Percentiles rank a stretch among this genome's conserved stretches.
These are phyloP conservation scores for Alouatta palliata DNA, from an alignment of 2,113 vertebrate genomes.

Conservation along the genomic window DNA sequence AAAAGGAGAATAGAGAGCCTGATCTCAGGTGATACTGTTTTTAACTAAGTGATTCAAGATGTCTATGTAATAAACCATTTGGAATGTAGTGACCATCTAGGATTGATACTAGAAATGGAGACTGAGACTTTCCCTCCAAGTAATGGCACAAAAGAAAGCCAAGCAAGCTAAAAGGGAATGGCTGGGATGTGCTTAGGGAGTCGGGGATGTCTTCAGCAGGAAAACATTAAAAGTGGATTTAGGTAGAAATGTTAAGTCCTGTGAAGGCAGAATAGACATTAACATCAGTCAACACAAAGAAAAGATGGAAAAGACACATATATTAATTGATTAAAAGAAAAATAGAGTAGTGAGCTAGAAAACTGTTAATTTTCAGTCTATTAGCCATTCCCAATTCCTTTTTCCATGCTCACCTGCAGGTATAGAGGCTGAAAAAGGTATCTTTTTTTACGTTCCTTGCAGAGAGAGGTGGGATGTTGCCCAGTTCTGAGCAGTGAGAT, in stretches of 20 bases:
- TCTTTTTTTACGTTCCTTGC: background rate
- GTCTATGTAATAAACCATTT: constrained; percentile 40
- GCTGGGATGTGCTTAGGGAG: background rate
- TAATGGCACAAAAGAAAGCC: background rate
- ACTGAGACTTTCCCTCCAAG: constrained; percentile 13
- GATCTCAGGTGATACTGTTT: background rate
- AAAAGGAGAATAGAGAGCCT: background rate
- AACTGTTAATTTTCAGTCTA: background rate
- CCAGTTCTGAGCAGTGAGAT: background rate
- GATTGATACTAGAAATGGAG: constrained; percentile 47
- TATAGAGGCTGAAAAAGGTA: background rate
- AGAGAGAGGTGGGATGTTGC: background rate
- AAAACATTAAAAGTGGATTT: background rate
- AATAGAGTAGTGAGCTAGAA: background rate
- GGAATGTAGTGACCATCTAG: constrained; percentile 22
- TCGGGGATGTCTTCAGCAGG: background rate
- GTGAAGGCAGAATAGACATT: background rate
- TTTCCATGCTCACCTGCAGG: background rate
- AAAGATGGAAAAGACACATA: background rate
- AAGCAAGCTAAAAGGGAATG: background rate
- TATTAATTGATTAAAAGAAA: background rate
- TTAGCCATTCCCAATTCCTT: background rate
- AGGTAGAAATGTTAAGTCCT: background rate
- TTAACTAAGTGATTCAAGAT: constrained; percentile 20
- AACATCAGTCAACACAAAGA: background rate